Conservation (phyloP, 2,797 vertebrate genomes). For the Macropus fuliginosus region DNA sequence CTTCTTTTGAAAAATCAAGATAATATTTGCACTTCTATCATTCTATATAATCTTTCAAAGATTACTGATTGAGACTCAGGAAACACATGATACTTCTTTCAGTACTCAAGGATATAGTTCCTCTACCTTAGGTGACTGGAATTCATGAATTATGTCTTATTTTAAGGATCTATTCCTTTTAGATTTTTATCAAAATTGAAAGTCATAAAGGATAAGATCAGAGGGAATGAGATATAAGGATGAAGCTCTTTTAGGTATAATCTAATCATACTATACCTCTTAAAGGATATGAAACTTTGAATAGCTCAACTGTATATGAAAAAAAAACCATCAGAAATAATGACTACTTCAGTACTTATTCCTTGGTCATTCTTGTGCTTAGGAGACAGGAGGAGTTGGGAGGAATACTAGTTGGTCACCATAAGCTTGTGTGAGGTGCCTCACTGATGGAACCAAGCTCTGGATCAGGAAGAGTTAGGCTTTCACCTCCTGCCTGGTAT, state of each 20-base stretch:
- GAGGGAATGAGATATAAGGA: background rate
- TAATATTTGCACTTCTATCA: background rate
- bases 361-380: background rate
- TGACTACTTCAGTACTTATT: background rate
- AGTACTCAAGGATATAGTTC: background rate
- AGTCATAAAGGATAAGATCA: background rate
- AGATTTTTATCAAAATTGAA: background rate
- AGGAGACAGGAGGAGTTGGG: no score
- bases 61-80: background rate
- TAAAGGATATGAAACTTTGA: background rate
- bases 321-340: background rate
- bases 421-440: background rate
- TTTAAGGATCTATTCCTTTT: background rate
- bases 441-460: background rate
- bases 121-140: background rate
- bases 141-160: background rate
- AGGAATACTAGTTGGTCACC: background rate
- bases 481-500: background rate
- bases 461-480: background rate
- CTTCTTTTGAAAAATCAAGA: background rate
- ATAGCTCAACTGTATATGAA: background rate
- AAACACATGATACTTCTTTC: background rate
- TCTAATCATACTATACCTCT: background rate
- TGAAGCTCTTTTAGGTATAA: background rate
- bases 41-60: background rate